Base-by-base conservation (phyloP, 1,140 invertebrate species). In the Orius insidiosus region DNA sequence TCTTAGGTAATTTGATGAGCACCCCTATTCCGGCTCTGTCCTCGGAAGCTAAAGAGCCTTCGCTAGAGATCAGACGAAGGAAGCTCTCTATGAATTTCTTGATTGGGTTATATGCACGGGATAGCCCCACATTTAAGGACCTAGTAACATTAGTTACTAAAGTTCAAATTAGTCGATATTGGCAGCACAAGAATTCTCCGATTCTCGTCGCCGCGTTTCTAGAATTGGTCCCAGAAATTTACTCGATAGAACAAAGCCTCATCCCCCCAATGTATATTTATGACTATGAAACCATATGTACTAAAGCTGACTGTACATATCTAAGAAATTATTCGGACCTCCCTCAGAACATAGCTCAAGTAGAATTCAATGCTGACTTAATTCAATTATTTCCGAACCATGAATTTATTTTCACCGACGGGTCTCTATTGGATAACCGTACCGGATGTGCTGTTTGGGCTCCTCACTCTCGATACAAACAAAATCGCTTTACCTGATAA, bases 351-450 rank as follows among this genome's bases (percentile, higher is more conserved):
- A 3, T 11, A 3, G 14, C n/a, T 36, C 35, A 15, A 36, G 3
- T 4, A 36, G 35, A 11, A 9, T 10, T 15, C 14, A 11, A n/a
- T 9, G 14, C 14, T 4, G 35, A 36, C 35, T 36, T 32, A n/a
- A 11, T 8, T 31, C 7, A 43, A 9, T 5, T 11, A 11, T 43
- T 11, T 15, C 18, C 30, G 30, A 11, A 24, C 11, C n/a, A 15
- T 3, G n/a, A 43, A 30, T 43, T 19, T 32, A 43, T 43, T 8
- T 43, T 6, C n/a, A 43, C 41, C n/a, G 24, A 43, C 41, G 41
- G 41, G 8, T 43, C 41, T 18, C 16, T 19, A 30, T 10, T 43
- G 24, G 24, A 31, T n/a, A 24, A 43, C n/a, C 15, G 24, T 3
- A 14, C 30, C 6, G 41, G 41, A 11, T 43, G 41, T 43, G 41